Evolutionary conservation across 2,113 vertebrate species (phyloP), one percentile per base, ranked within the genome.

Genomic region (Hylia prasina): DNA sequence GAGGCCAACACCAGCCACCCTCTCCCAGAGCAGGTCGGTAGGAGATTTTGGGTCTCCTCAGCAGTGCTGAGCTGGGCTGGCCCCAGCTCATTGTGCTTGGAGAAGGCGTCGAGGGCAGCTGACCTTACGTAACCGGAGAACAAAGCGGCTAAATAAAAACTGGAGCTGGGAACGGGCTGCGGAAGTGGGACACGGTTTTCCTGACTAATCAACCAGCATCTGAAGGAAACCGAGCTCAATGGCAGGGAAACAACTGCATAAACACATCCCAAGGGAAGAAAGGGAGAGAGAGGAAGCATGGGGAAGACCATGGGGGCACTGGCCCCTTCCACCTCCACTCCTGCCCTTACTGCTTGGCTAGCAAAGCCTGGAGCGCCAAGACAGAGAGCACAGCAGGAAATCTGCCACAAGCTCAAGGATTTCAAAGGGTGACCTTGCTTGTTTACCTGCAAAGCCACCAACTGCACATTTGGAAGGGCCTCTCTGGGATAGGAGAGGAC

Each of bases 211-310:
- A 92, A 79, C 82, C 80, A 68, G 63, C 80, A 82, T 71, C 81
- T 82, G 77, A 93, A 97, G 96, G 95, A 97, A 98, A 95, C 84
- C 2, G 0, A 66, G 64, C 89, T 96, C 81, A 75, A 76, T 63
- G 91, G 96, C 81, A 86, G 78, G 94, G 97, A 97, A 96, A 87
- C 82, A 70, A 93, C 76, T 90, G 93, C 91, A 86, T 86, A 96
- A 96, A 97, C 96, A 97, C 82, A 86, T 96, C 92, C 91, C 33
- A 13, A 56, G 90, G 93, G 85, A 96, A 90, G 87, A 93, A 95
- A 57, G 24, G 72, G 64, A 94, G 79, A 4, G 39, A 78, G 65
- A 96, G 96, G 94, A 97, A 94, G 89, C 0, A 9, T 6, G 17
- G 86, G 56, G 33, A 96, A 91, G 66, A 79, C 66, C 45, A 27